phyloP scores from a whole-genome alignment of 2,797 vertebrate species.

The Periparus ater region DNA sequence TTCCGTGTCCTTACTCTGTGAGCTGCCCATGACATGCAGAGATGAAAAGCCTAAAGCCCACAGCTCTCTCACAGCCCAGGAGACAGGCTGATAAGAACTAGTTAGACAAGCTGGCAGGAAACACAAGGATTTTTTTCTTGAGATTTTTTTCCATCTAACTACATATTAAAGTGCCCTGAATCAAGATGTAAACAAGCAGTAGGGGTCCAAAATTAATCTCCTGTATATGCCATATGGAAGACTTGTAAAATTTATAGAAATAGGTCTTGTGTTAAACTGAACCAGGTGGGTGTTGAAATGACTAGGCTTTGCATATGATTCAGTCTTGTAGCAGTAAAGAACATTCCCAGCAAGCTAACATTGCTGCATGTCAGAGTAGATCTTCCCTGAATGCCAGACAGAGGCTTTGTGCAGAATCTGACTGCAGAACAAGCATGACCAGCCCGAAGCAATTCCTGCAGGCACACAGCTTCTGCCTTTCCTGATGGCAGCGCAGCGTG shows the following conservation, averaged over 20 bases:
- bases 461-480: not conserved
- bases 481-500: fast-evolving
- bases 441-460: not conserved
- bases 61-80: not conserved
- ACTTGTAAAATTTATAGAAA: slow-evolving; percentile 24
- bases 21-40: not conserved
- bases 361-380: not conserved
- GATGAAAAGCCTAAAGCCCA: not conserved
- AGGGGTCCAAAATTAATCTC: slow-evolving; percentile 28
- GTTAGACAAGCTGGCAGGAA: not conserved
- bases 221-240: not conserved
- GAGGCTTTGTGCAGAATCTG: not conserved
- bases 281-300: slow-evolving; percentile 41
- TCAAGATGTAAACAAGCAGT: slow-evolving; percentile 7
- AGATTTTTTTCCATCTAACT: not conserved
- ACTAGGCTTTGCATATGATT: slow-evolving; percentile 15
- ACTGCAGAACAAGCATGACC: not conserved
- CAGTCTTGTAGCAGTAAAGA: not conserved
- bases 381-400: not conserved
- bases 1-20: not conserved
- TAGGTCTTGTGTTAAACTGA: slow-evolving; percentile 10
- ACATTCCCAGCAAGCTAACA: not conserved
- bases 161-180: not conserved
- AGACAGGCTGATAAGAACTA: not conserved
- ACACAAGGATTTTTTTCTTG: not conserved